Conservation (phyloP, 2,888 invertebrate genomes). For the Lepidocyrtinus sp. region DNA sequence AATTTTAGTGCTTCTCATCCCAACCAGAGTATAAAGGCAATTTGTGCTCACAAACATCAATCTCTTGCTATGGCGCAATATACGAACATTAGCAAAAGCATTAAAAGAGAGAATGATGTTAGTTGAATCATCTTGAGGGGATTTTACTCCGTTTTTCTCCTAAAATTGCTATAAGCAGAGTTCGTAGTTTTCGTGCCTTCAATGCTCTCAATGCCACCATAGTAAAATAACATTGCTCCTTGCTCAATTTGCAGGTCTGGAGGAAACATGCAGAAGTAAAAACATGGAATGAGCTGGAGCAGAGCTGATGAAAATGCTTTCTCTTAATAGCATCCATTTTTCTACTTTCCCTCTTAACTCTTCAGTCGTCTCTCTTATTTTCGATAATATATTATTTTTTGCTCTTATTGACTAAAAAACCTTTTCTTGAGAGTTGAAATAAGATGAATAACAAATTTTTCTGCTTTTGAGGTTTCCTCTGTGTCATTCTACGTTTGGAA, state of each 20-base stretch:
- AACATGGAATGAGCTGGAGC: conserved; percentile 7
- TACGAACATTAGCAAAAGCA: conserved; percentile 30
- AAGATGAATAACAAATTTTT: conserved; percentile 38
- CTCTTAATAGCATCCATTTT: conserved; percentile 54
- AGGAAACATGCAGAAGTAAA: conserved; percentile 24
- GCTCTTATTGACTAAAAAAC: conserved; percentile 23
- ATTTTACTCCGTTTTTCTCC: background rate
- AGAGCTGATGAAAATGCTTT: conserved; percentile 53
- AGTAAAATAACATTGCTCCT: conserved; percentile 44
- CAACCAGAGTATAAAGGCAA: background rate
- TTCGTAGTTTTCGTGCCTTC: background rate
- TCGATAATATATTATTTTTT: conserved; percentile 23
- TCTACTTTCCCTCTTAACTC: conserved; percentile 28
- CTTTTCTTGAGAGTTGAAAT: conserved; percentile 12
- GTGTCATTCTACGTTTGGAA: background rate
- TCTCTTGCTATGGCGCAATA: conserved; percentile 18
- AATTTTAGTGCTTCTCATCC: too few relatives aligned
- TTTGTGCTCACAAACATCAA: conserved; percentile 14
- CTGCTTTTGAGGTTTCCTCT: background rate
- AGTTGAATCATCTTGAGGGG: conserved; percentile 47
- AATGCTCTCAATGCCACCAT: conserved; percentile 7
- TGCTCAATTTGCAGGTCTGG: conserved; percentile 55
- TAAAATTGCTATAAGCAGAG: conserved; percentile 2
- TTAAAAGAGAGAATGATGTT: conserved; percentile 39
- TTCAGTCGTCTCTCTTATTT: conserved; percentile 19